phyloP scores from a whole-genome alignment of 2,113 vertebrate species.

The Psettodes erumei region DNA sequence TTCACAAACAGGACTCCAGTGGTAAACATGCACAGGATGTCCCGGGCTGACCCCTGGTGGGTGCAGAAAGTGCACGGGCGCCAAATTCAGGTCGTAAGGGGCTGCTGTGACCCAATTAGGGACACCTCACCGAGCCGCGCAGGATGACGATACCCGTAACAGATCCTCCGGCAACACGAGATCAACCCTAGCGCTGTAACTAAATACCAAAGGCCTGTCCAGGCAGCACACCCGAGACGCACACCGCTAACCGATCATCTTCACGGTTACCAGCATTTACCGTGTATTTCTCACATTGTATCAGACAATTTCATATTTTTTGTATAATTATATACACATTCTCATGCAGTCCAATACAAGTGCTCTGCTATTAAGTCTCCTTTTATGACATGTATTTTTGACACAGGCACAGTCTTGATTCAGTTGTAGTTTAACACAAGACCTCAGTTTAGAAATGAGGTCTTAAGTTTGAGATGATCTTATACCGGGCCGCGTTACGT shows the following conservation, averaged over 20 bases:
- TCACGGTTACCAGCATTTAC: neutral
- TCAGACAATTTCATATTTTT: neutral
- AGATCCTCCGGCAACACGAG: constrained; percentile 39
- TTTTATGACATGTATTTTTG: neutral
- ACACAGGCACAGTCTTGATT: constrained; percentile 2
- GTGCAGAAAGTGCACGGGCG: neutral
- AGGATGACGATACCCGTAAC: constrained; percentile 50
- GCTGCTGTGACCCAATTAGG: constrained; percentile 18
- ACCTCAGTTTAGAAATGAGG: neutral
- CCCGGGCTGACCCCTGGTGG: constrained; percentile 11
- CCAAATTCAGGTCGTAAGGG: constrained; percentile 29
- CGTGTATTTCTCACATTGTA: neutral
- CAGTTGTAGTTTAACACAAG: constrained; percentile 4
- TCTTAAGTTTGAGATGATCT: too few species aligned
- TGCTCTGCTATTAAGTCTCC: neutral
- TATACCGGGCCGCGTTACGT: neutral
- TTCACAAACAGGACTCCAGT: neutral
- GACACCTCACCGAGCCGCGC: constrained; percentile 21
- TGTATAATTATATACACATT: too few species aligned
- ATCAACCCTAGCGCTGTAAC: constrained; percentile 49
- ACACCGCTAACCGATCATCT: neutral
- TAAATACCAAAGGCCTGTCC: constrained; percentile 36
- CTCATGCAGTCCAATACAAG: neutral
- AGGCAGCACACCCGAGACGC: neutral
- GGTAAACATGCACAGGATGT: constrained; percentile 4